phyloP scores from a whole-genome alignment of 2,888 invertebrate genomes.

The Pterostichus niger region DNA sequence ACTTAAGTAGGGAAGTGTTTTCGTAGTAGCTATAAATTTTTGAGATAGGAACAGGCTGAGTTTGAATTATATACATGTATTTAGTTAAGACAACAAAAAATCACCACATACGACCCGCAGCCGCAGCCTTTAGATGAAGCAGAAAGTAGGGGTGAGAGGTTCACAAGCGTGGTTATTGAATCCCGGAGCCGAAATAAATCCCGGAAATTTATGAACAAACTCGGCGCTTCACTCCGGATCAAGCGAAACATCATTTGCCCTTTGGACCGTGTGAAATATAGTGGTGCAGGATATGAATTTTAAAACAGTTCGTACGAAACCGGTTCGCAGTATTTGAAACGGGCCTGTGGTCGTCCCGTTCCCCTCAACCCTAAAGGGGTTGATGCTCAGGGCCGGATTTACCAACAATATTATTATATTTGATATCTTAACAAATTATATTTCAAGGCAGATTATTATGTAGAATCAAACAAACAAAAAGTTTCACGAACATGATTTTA shows the following conservation, averaged over 20 bases:
- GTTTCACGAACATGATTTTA: no score
- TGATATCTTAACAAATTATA: no score
- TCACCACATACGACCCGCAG: not conserved
- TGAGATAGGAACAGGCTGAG: no score
- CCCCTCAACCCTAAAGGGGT: not conserved
- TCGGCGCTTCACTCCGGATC: constrained; percentile 66
- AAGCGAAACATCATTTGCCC: constrained; percentile 66
- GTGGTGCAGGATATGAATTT: constrained; percentile 66
- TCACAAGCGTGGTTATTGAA: constrained; percentile 57
- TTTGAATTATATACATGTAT: no score
- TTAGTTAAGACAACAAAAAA: no score
- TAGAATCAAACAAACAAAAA: no score
- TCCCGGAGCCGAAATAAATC: constrained; percentile 66
- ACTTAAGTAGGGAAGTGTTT: no score
- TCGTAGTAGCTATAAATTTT: no score
- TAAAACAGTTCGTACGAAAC: constrained; percentile 63
- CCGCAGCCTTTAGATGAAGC: not conserved
- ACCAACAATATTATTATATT: no score
- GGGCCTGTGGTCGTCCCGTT: not conserved
- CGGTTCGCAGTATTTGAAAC: constrained; percentile 55
- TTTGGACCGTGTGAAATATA: constrained; percentile 66
- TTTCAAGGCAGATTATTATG: no score
- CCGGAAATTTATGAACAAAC: constrained; percentile 67
- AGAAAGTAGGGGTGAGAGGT: constrained; percentile 20
- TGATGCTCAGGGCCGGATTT: constrained; percentile 1